Evolutionary conservation across 2,113 vertebrate species (phyloP).

Genomic region (Steatornis caripensis): DNA sequence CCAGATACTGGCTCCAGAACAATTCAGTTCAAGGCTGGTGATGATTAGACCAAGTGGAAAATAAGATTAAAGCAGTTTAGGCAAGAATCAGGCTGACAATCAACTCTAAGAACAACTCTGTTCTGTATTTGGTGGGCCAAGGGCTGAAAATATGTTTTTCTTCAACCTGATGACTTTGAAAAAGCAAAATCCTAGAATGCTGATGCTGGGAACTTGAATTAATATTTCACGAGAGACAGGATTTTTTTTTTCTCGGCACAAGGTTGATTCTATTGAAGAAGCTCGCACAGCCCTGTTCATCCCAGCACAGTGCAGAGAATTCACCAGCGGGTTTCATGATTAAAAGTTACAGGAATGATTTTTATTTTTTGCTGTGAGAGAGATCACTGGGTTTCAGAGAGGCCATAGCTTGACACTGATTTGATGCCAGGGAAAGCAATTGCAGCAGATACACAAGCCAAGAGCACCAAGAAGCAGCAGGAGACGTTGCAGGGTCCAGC

Average conservation of each 20-base stretch:
- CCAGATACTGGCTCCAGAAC: slow-evolving; percentile 3
- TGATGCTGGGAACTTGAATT: slow-evolving; percentile 1
- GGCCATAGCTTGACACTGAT: not conserved
- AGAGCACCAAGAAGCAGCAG: slow-evolving; percentile 8
- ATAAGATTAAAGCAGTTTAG: slow-evolving; percentile 9
- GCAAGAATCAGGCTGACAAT: not conserved
- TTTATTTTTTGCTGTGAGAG: slow-evolving; percentile 3
- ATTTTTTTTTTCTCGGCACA: not conserved
- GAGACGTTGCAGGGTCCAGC: not conserved
- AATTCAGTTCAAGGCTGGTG: slow-evolving; percentile 6
- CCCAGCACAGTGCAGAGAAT: not conserved
- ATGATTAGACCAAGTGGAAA: slow-evolving; percentile 27
- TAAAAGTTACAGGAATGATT: not conserved
- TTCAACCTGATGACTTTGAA: not conserved
- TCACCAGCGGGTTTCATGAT: not conserved
- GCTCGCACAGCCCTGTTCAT: not conserved
- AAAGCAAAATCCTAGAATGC: slow-evolving; percentile 13
- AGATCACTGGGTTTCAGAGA: not conserved
- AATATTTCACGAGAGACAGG: not conserved
- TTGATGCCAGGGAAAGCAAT: slow-evolving; percentile 38
- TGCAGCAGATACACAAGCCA: not conserved
- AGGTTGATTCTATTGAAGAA: not conserved
- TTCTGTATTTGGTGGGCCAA: not conserved
- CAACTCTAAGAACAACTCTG: not conserved
- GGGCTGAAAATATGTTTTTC: not conserved